Base-by-base conservation (phyloP, 2,797 vertebrate species). In the Synaphobranchus kaupii region DNA sequence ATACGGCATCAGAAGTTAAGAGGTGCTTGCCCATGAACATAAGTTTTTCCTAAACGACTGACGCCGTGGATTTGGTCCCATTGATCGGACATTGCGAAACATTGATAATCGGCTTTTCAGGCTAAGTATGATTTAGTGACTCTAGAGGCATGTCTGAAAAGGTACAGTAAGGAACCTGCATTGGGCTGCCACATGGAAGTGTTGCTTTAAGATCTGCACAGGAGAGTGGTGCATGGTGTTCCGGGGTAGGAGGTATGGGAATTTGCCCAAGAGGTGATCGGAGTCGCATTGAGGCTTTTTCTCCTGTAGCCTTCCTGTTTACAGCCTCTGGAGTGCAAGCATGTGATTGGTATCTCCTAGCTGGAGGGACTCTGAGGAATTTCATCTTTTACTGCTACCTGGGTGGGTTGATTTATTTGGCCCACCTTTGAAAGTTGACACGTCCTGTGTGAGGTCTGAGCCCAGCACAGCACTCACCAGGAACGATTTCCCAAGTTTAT, bases 181-280 rank as follows among this genome's bases (percentile, higher is more conserved):
- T 15, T 54, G 13, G 60, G 58, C 84, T 58, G 50, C 22, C 9
- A 20, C 28, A 78, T 56, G n/a, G 34, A 58, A 12, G 54, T 60
- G 17, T 83, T 50, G 12, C 73, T 63, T 88, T 88, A 78, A 34
- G 56, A 83, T 85, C 54, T 50, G 47, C 39, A 22, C 34, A 78
- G 73, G 39, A 20, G 73, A 78, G 39, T 44, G 68, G 84, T 89
- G n/a, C n/a, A n/a, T n/a, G 92, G 90, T 83, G 90, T 86, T 90
- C 83, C 83, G 84, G 90, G 90, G 89, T 90, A 90, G 92, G 89
- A 91, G 88, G 91, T 89, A 91, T 93, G 31, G 94, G 93, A 93
- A 92, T 95, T 94, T 94, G 89, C 94, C 94, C 93, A 90, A 90
- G 91, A 94, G 94, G 91, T 91, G 92, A 92, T 93, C 89, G 90